Evolutionary conservation across 2,113 vertebrate genomes (phyloP), one percentile per base, ranked within the genome.

Genomic region (Prunella himalayana): DNA sequence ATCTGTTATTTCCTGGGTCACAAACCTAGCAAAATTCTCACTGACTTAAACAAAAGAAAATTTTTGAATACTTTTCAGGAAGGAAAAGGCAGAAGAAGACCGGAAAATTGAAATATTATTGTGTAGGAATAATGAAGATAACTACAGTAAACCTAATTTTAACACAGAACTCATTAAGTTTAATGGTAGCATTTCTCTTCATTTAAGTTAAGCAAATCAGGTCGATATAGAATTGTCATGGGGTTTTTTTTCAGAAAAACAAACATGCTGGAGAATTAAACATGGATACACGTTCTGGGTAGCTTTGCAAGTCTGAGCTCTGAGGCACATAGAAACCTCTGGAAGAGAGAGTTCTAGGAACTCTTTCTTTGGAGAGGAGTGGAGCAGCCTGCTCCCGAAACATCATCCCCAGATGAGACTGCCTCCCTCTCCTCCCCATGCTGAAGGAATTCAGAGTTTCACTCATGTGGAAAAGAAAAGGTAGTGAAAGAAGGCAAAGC

Each of bases 281-380:
- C 13, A 23, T 0, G 2, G 5, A 39, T 59, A 57, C 6, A 2
- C 9, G 1, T 4, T 20, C 51, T 59, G 23, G 41, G 15, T 13
- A 39, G 5, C 21, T 39, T 5, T 71, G 5, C 18, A 78, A 81
- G 44, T n/a, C 33, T 81, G 60, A 91, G 33, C 37, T 88, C 75
- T 31, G 25, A 70, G 11, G 9, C 10, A 39, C 11, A 2, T 4
- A 44, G 6, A 76, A 64, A 66, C 3, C 31, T 51, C 37, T 59
- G 17, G 44, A 66, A 66, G 21, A 31, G 44, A 12, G 7, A 68
- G 31, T 22, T 51, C 44, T 51, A 59, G 15, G 22, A 69, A 11
- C 28, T 61, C 14, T 37, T 33, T 6, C 17, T 41, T 41, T 60
- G 21, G 25, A 47, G 15, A 86, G 12, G 8, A 73, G 4, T 6